Percentiles rank a stretch among this genome's conserved stretches.
phyloP scores from a whole-genome alignment of 2,797 vertebrate species.

The Prionace glauca region DNA sequence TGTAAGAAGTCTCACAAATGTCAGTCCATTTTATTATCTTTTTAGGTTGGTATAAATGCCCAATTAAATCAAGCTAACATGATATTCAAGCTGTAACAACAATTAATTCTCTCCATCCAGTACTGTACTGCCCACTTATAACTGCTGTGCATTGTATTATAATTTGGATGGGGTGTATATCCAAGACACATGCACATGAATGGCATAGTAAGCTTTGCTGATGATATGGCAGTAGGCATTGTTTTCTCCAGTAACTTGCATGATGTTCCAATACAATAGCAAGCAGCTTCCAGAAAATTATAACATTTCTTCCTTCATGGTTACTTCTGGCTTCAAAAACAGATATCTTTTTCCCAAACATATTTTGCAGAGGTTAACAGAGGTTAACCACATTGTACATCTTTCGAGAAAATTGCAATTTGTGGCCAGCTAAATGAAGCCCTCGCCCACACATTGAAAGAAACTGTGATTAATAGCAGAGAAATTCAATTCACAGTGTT shows the following conservation, averaged over 20 bases:
- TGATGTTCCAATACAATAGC: not conserved
- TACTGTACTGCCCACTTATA: not conserved
- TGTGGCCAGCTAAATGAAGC: not conserved
- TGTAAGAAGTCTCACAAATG: not conserved
- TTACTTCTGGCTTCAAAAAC: not conserved
- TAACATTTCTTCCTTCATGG: not conserved
- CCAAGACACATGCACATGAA: not conserved
- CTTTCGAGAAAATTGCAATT: not conserved
- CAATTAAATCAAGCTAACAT: not conserved
- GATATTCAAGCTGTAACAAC: not conserved
- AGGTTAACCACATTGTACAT: not conserved
- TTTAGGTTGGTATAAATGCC: not conserved
- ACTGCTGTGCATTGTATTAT: not conserved
- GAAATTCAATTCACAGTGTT: not conserved
- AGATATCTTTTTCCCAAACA: not conserved
- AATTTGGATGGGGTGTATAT: not conserved
- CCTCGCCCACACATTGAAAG: not conserved
- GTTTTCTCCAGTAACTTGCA: not conserved
- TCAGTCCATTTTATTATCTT: not conserved
- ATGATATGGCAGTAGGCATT: not conserved
- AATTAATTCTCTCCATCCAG: not conserved
- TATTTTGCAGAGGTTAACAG: constrained; percentile 2
- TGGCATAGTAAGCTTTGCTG: not conserved
- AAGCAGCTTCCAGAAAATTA: not conserved
- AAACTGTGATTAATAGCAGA: not conserved